Conservation (phyloP, 1,140 invertebrate genomes). For the Drosophila kikkawai region DNA sequence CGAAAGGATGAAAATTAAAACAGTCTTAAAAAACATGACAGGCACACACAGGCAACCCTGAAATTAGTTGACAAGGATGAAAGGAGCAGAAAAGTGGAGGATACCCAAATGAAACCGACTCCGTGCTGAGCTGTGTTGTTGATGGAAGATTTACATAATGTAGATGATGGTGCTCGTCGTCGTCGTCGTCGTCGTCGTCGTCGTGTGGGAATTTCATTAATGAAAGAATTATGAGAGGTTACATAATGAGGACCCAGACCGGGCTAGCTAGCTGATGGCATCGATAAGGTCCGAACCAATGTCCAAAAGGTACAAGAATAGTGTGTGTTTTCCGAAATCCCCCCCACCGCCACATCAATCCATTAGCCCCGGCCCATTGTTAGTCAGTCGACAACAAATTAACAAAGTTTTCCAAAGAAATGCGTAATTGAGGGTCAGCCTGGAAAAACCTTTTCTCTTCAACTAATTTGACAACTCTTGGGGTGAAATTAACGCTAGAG, state of each 20-base stretch:
- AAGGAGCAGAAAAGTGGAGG: conserved; percentile 43
- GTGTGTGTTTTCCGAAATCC: conserved; percentile 14
- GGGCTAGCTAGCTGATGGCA: conserved; percentile 26
- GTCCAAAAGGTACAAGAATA: conserved; percentile 13
- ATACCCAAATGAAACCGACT: conserved; percentile 56
- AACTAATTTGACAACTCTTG: conserved; percentile 48
- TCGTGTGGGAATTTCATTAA: conserved; percentile 83
- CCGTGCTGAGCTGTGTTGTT: conserved; percentile 65
- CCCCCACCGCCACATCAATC: not conserved
- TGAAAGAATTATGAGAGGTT: conserved; percentile 83
- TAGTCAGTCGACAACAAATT: conserved; percentile 71
- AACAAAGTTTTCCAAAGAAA: conserved; percentile 77
- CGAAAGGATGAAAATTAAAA: conserved; percentile 71
- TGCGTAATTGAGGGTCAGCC: conserved; percentile 63
- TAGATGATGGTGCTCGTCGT: conserved; percentile 47
- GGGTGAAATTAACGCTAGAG: conserved; percentile 55
- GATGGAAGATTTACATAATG: conserved; percentile 77
- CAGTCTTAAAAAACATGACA: conserved; percentile 81
- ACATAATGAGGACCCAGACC: conserved; percentile 66
- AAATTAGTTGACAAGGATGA: conserved; percentile 83
- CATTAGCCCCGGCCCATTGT: conserved; percentile 58
- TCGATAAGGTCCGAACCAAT: conserved; percentile 35
- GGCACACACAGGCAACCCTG: conserved; percentile 60
- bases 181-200: conserved; percentile 7
- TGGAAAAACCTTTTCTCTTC: conserved; percentile 21